phyloP scores from a whole-genome alignment of 2,797 vertebrate genomes.

The Dryobates pubescens region DNA sequence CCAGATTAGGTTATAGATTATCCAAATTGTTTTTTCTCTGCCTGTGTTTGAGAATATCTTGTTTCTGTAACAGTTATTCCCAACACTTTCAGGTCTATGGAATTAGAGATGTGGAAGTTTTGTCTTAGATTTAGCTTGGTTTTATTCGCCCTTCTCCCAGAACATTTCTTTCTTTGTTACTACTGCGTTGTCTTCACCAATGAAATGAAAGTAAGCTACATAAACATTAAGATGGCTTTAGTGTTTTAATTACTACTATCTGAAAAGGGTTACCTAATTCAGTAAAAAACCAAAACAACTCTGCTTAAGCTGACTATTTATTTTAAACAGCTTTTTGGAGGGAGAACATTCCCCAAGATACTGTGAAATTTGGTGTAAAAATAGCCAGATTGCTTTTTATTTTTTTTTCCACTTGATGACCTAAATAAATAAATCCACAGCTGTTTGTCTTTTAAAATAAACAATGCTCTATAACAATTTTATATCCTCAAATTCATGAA shows the following conservation, averaged over 20 bases:
- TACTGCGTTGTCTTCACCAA: neutral
- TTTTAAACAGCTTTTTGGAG: neutral
- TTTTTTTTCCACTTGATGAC: neutral
- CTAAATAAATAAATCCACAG: neutral
- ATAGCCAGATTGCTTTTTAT: neutral
- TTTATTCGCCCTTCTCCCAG: fast-evolving
- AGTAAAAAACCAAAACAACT: neutral
- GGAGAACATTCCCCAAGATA: neutral
- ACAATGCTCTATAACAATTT: neutral
- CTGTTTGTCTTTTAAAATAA: neutral
- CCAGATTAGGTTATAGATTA: neutral
- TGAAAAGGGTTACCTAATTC: neutral
- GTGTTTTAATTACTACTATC: neutral
- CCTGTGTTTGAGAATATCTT: neutral
- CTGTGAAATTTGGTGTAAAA: neutral
- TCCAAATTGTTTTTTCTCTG: neutral
- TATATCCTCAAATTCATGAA: neutral
- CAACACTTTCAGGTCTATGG: neutral
- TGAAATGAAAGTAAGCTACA: neutral
- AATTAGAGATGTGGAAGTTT: neutral
- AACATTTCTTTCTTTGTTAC: neutral
- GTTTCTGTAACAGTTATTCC: neutral
- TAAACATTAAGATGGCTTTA: neutral
- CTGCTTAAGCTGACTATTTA: neutral
- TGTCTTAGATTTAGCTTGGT: neutral